Evolutionary conservation across 1,140 invertebrate genomes (phyloP), one percentile per base, ranked within the genome.

Genomic region (Ceratina calcarata): DNA sequence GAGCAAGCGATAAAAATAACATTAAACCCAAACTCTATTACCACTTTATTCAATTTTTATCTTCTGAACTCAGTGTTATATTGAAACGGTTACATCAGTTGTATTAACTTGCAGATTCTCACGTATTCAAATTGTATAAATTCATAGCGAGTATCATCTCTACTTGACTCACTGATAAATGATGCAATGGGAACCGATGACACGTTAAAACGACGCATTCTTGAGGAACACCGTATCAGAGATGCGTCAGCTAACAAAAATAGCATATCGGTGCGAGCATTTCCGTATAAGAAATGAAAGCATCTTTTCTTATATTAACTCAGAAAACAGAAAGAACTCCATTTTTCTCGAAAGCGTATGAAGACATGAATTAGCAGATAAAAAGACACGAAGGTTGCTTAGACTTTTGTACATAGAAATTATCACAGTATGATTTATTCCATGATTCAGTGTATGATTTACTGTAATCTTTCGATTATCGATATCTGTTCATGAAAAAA

Each of bases 201-300:
- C 68, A 70, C 27, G 55, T 16, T 37, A 58, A 70, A 57, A 70
- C 27, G 7, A 2, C 45, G 20, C 10, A 18, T 22, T 67, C 32
- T 15, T 20, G 22, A 16, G 6, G 22, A 32, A 49, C 16, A n/a
- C 24, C 37, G 32, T 18, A 32, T 64, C 61, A 32, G 18, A 64
- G 32, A 49, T 27, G 27, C 64, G 65, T 76, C 74, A 68, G 37
- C 22, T 13, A 49, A 76, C 65, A 22, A 60, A 76, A 76, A 76
- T 76, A 76, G 65, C 24, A 20, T 15, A 8, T 6, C 32, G 3
- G n/a, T 10, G 2, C 18, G 27, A 32, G 15, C 6, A 65, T 57
- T 78, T 68, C 80, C 24, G 7, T n/a, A 45, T 32, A 24, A 61
- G 68, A 61, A 81, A 80, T 73, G 70, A 80, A 84, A 84, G 80